phyloP scores from a whole-genome alignment of 53 echinoderm and acorn worm genomes.

The Luidia sarsii region DNA sequence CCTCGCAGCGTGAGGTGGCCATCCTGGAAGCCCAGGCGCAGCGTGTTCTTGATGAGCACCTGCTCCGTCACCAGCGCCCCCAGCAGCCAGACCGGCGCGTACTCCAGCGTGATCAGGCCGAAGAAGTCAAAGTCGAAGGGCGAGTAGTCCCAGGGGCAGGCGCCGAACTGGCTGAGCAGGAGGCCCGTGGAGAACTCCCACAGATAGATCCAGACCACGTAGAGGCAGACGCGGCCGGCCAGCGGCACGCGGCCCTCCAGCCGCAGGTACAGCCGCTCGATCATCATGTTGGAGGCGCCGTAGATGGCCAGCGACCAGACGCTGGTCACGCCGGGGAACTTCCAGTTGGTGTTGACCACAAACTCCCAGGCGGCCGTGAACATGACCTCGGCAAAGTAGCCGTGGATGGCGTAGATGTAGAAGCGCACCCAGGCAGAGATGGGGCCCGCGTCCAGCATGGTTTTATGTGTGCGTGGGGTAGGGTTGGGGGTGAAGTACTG shows the following conservation, averaged over 20 bases:
- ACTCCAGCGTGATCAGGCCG: constrained; percentile 93
- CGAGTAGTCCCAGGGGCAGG: constrained; percentile 98
- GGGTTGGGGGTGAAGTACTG: not conserved
- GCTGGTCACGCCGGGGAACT: constrained; percentile 92
- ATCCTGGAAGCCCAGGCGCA: constrained; percentile 73
- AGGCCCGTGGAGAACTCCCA: constrained; percentile 97
- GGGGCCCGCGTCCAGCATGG: constrained; percentile 82
- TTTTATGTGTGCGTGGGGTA: no score
- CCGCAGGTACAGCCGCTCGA: constrained; percentile 74
- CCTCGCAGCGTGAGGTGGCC: no score
- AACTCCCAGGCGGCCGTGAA: constrained; percentile 99
- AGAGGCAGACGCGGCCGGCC: constrained; percentile 63
- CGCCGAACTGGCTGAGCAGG: constrained; percentile 80
- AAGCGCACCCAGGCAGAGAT: constrained; percentile 83
- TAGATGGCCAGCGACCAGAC: constrained; percentile 98
- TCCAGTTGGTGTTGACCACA: constrained; percentile 93
- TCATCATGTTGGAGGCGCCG: constrained; percentile 78
- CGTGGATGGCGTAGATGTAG: constrained; percentile 99
- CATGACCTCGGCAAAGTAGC: constrained; percentile 97
- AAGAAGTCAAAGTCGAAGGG: constrained; percentile 97
- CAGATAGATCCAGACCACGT: constrained; percentile 85
- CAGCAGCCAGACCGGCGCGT: constrained; percentile 89
- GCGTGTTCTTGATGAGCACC: constrained; percentile 85
- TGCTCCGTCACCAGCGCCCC: constrained; percentile 83
- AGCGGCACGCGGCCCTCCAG: constrained; percentile 72